Base-by-base conservation (phyloP, 1,140 invertebrate species). In the Trichoplusia ni region DNA sequence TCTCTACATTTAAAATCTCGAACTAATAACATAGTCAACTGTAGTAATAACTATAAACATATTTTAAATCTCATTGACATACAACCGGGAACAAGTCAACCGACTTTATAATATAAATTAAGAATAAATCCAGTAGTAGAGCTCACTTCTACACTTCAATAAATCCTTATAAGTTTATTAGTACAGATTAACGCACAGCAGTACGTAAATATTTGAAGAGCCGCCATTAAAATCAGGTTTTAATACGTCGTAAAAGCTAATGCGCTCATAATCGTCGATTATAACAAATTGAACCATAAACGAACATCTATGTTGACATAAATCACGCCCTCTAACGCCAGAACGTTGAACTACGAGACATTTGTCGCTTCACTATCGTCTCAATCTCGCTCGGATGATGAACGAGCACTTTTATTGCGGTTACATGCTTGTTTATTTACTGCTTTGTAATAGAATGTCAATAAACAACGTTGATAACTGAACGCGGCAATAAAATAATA, bases 301-400 rank as follows among this genome's bases (percentile, higher is more conserved):
- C 65, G 71, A 65, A 42, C 71, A 69, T 81, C 79, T 83, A 70
- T 72, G 54, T 66, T 71, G 60, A 69, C 71, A 72, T 81, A 80
- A 84, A 82, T 79, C 78, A 81, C 81, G 78, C 78, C 81, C 75
- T 86, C 83, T 84, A 74, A 67, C 64, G 77, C 44, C 46, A 18
- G 60, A 63, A 62, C 61, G 67, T 58, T 66, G 73, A 79, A 81
- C 75, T 74, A 75, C 71, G 60, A 60, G 63, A 70, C 77, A 71
- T 73, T 77, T 75, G 73, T 75, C 74, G 67, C 74, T 72, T 71
- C 72, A 68, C 73, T 78, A 81, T 77, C 76, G 61, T 77, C 77
- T 80, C 72, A 77, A 82, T 82, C 78, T 77, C 77, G 54, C 69
- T 64, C 47, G 60, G 47, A 79, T 82, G 79, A 85, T 75, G 71